Conservation (phyloP, 2,888 invertebrate genomes). For the Apotomis turbidana region DNA sequence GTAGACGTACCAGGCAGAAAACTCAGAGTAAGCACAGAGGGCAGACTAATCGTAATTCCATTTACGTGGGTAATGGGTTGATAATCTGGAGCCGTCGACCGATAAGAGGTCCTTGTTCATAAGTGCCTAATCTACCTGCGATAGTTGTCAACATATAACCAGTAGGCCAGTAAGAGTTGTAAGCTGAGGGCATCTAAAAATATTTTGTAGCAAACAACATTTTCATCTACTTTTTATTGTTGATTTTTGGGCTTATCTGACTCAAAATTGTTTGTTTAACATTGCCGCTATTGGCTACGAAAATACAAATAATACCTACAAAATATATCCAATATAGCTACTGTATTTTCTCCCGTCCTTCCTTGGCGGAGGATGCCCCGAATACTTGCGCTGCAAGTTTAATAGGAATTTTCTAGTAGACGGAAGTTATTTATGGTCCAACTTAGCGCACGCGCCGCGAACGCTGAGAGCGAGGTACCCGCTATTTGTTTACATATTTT, state of each 20-base stretch:
- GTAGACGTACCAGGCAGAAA: not conserved
- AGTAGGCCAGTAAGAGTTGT: not conserved
- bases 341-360: not conserved
- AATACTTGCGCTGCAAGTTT: constrained; percentile 23
- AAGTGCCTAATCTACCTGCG: constrained; percentile 15
- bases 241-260: too few species aligned
- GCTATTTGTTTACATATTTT: not conserved
- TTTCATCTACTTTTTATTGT: too few species aligned
- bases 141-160: not conserved
- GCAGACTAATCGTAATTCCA: constrained; percentile 7
- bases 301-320: too few species aligned
- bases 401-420: constrained; percentile 29
- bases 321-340: not conserved
- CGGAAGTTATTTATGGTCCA: constrained; percentile 14
- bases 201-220: too few species aligned
- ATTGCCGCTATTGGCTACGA: too few species aligned
- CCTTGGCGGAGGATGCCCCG: constrained; percentile 4
- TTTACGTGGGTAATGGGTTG: constrained; percentile 24
- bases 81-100: constrained; percentile 31
- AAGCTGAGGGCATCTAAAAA: too few species aligned
- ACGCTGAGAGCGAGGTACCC: not conserved
- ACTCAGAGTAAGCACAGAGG: not conserved
- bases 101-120: constrained; percentile 33
- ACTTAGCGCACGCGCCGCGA: constrained; percentile 6
- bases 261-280: too few species aligned